A percentile compares a stretch with the other conserved stretches of the same genome.
These are phyloP conservation scores for Plecturocebus donacophilus DNA, from an alignment of 2,113 vertebrate species.

Conservation along the genomic window DNA sequence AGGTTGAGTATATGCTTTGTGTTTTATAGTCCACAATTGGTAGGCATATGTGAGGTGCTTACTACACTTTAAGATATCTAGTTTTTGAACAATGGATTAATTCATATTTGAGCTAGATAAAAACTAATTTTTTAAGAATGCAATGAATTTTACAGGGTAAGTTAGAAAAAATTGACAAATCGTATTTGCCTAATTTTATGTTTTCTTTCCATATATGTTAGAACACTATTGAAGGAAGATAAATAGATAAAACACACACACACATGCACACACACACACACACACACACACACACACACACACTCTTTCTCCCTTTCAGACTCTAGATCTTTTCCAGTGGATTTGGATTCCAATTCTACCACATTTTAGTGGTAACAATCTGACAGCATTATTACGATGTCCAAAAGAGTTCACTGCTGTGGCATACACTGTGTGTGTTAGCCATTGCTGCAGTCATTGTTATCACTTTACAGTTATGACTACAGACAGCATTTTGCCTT, in stretches of 20 bases:
- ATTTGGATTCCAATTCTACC: not conserved
- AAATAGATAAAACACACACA: not conserved
- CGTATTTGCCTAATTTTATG: not conserved
- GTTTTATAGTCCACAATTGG: not conserved
- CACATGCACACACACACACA: too few relatives aligned
- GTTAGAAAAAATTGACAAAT: not conserved
- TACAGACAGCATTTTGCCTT: not conserved
- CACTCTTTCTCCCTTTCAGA: not conserved
- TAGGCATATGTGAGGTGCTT: not conserved
- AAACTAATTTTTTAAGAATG: not conserved
- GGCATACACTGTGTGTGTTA: not conserved
- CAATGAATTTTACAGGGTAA: not conserved
- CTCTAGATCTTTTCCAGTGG: not conserved
- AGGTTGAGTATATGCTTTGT: not conserved
- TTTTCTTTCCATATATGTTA: not conserved
- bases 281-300: too few relatives aligned
- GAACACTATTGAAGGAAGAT: not conserved
- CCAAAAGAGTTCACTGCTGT: not conserved
- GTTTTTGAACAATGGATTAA: not conserved
- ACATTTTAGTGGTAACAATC: not conserved
- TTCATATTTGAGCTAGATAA: constrained; percentile 37
- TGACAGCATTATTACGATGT: not conserved
- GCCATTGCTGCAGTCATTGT: not conserved
- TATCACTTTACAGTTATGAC: not conserved
- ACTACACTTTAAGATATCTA: not conserved